Evolutionary conservation across 2,797 vertebrate genomes (phyloP), one percentile per base, ranked within the genome.

Genomic region (Falco cherrug): DNA sequence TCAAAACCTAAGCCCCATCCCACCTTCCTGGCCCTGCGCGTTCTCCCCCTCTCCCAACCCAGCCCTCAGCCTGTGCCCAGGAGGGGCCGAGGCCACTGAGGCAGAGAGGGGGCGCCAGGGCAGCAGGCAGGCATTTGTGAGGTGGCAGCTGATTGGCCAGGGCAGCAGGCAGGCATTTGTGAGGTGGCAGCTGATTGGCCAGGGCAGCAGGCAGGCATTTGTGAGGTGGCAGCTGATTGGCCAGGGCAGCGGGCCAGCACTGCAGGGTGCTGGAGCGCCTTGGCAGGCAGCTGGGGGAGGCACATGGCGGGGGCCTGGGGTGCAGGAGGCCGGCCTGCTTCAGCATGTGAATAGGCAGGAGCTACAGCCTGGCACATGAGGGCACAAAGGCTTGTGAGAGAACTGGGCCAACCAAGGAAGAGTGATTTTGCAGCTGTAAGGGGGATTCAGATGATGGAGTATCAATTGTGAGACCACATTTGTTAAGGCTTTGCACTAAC

Each of bases 51-150:
- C 8, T 61, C 25, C 25, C 69, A 39, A 4, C 33, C 41, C 41
- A 39, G 10, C n/a, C 39, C 39, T 22, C 0, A 0, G 2, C 13
- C 35, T 16, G 48, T 5, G 22, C 20, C 59, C 19, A 1, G 17
- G 43, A 50, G 7, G 26, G 51, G 21, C 33, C 74, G 75, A 26
- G 14, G 9, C 26, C 61, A 17, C 1, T 37, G 12, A 33, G 16
- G 5, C 6, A 6, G n/a, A 25, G 48, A 18, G 13, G 10, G 8
- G 39, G 9, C 1, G 6, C 14, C 33, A 47, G 26, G 16, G 50
- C 33, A 25, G 37, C 37, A 10, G 37, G 37, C 37, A 37, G 37
- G 37, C 37, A 37, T 37, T 37, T 37, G 37, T 37, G 37, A 37
- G 37, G 37, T 37, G 37, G 37, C 37, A 37, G 37, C 37, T 13